Evolutionary conservation across 2,113 vertebrate genomes (phyloP).

Genomic region (Pholis gunnellus): DNA sequence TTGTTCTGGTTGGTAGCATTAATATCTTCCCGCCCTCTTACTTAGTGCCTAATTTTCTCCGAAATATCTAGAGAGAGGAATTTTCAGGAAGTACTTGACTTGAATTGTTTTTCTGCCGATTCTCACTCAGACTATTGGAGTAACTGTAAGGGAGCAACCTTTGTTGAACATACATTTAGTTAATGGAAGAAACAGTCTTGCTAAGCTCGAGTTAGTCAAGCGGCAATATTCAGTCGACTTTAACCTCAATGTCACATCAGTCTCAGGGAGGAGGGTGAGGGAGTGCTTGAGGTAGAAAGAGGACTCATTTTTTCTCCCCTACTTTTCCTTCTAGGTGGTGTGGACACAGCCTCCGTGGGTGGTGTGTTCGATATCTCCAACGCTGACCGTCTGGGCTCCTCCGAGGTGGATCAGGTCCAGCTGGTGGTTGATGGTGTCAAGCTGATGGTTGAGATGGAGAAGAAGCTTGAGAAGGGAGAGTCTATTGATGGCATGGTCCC

Average conservation of each 20-base stretch:
- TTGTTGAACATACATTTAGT: background rate
- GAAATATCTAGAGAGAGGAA: background rate
- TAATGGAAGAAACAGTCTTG: background rate
- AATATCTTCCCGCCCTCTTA: background rate
- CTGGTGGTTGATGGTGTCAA: slow-evolving; percentile 97
- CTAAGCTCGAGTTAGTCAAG: background rate
- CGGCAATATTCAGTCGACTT: background rate
- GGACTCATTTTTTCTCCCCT: background rate
- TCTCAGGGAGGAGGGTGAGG: too few species aligned
- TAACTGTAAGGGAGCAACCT: too few species aligned
- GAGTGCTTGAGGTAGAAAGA: background rate
- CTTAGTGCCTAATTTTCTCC: background rate
- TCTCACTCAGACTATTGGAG: background rate
- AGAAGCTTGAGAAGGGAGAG: slow-evolving; percentile 95
- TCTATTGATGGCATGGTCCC: slow-evolving; percentile 95
- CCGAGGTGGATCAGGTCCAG: slow-evolving; percentile 95
- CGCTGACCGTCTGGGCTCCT: slow-evolving; percentile 94
- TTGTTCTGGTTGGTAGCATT: background rate
- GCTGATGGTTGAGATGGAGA: slow-evolving; percentile 98
- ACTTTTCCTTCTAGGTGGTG: slow-evolving; percentile 86
- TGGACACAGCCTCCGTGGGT: slow-evolving; percentile 95
- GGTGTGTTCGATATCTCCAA: slow-evolving; percentile 96
- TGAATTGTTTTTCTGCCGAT: background rate
- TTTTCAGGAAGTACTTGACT: background rate
- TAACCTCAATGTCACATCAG: background rate